These are phyloP conservation scores for Netelia inedita DNA, from an alignment of 2,888 invertebrate genomes.

Conservation along the genomic window DNA sequence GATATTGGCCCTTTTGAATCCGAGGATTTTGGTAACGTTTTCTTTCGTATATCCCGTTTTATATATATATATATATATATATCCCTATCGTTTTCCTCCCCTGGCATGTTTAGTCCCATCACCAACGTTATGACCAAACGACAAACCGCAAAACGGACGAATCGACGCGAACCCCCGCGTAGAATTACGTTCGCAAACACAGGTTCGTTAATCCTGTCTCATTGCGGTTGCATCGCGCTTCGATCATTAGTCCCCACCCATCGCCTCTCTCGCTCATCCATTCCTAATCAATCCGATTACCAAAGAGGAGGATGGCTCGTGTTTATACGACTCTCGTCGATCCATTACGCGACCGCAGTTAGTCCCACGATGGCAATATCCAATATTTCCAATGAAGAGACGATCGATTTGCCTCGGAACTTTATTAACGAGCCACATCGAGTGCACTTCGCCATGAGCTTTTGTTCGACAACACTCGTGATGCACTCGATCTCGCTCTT, in stretches of 20 bases:
- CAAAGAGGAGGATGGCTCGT: neutral
- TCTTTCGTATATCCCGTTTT: neutral
- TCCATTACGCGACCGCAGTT: slow-evolving; percentile 22
- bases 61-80: neutral
- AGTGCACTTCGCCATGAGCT: slow-evolving; percentile 45
- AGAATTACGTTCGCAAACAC: slow-evolving; percentile 38
- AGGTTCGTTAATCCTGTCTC: slow-evolving; percentile 25
- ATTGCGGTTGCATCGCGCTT: slow-evolving; percentile 33
- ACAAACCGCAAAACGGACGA: slow-evolving; percentile 32
- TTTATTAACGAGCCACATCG: slow-evolving; percentile 44
- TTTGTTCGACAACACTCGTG: slow-evolving; percentile 21
- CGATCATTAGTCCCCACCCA: slow-evolving; percentile 30
- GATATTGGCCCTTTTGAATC: neutral
- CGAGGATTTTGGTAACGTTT: neutral
- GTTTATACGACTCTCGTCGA: slow-evolving; percentile 24
- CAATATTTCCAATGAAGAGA: slow-evolving; percentile 23
- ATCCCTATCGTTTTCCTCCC: neutral
- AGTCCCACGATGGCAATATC: slow-evolving; percentile 21
- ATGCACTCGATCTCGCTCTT: slow-evolving; percentile 16
- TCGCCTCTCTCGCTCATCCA: slow-evolving; percentile 37
- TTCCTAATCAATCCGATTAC: slow-evolving; percentile 62
- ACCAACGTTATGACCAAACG: slow-evolving; percentile 2
- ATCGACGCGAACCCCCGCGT: neutral
- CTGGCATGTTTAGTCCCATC: slow-evolving; percentile 18
- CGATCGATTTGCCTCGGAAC: slow-evolving; percentile 43